phyloP scores from a whole-genome alignment of 2,888 invertebrate species.

The Meandrusa payeni region DNA sequence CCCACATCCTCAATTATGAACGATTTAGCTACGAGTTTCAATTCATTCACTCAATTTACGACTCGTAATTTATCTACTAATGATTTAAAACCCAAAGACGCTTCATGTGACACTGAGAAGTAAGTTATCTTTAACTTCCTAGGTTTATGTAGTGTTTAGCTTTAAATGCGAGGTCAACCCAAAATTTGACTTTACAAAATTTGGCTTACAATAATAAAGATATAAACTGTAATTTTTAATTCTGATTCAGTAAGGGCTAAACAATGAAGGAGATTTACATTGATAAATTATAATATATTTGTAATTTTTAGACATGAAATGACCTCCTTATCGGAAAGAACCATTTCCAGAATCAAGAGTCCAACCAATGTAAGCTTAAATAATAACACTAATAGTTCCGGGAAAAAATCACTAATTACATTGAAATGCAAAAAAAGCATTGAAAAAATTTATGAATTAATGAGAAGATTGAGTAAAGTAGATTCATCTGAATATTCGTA shows the following conservation, averaged over 20 bases:
- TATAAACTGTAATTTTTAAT: no score
- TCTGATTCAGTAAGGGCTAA: no score
- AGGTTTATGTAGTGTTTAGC: no score
- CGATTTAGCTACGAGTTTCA: slow-evolving; percentile 33
- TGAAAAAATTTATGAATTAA: slow-evolving; percentile 62
- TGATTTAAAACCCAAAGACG: slow-evolving; percentile 30
- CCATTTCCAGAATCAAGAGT: no score
- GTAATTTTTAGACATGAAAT: slow-evolving; percentile 4
- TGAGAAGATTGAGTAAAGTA: slow-evolving; percentile 47
- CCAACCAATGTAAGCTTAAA: slow-evolving; percentile 33
- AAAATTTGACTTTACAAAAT: no score
- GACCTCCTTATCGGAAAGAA: not conserved
- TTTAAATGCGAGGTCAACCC: no score
- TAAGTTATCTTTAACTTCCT: no score
- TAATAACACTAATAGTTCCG: slow-evolving; percentile 26
- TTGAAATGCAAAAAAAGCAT: slow-evolving; percentile 63
- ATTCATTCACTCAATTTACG: slow-evolving; percentile 5
- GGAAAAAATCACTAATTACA: slow-evolving; percentile 37
- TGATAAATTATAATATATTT: no score
- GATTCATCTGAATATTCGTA: slow-evolving; percentile 32
- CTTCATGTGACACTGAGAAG: slow-evolving; percentile 15
- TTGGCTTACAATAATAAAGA: no score
- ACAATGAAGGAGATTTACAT: no score
- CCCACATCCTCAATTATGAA: slow-evolving; percentile 46
- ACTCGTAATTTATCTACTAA: slow-evolving; percentile 35